Evolutionary conservation across 2,797 vertebrate genomes (phyloP), one percentile per base, ranked within the genome.

Genomic region (Neopelma chrysocephalum): DNA sequence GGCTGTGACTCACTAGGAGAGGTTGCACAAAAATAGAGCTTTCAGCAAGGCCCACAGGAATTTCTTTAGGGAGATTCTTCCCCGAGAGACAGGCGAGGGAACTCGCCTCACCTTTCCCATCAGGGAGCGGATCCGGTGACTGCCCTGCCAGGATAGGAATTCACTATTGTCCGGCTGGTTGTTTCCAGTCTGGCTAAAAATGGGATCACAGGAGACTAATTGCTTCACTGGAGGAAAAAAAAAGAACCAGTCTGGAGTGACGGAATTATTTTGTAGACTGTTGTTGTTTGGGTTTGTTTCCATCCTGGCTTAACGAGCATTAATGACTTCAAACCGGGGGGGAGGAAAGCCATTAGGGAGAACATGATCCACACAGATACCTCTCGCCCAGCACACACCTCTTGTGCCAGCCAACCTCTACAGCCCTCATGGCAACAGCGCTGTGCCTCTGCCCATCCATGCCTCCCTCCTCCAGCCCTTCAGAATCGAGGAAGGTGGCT

Each of bases 261-360:
- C 5, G 8, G 3, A 93, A 72, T 93, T 89, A 90, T 96, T 95
- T 61, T 95, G 94, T 87, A 79, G 92, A 79, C 92, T 94, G 94
- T 89, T 90, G 86, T 94, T 97, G 90, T 96, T 97, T 96, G 94
- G 96, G 95, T 95, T 94, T 92, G 94, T 95, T 95, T 95, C 96
- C 86, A 97, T 96, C 95, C 96, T 95, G 94, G 88, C 88, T 94
- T 91, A 95, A 85, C 9, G 0, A 87, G 78, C 88, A 71, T 82
- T 95, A 95, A 90, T 94, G 91, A 95, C 93, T 95, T 87, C 88
- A 90, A 57, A 84, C 15, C n/a, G n/a, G n/a, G 56, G 34, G 68
- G 73, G 34, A 88, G 60, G 43, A 43, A 93, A 93, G 48, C 83
- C 76, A 92, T 95, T 89, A 93, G 58, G 53, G 48, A 94, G 90